phyloP scores from a whole-genome alignment of 2,888 invertebrate genomes.

The Drosophila affinis region DNA sequence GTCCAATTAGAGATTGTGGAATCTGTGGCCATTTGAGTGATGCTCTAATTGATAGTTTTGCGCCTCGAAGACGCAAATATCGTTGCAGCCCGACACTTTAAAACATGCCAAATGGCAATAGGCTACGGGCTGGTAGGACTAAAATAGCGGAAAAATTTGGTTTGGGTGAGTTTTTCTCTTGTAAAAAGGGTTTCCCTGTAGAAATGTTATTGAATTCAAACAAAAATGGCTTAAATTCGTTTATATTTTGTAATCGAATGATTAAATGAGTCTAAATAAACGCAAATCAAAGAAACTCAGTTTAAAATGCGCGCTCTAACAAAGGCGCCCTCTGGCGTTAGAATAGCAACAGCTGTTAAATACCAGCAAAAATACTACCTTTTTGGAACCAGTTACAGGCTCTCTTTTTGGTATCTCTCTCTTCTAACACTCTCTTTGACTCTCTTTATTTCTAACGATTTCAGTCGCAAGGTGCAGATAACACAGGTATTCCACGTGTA shows the following conservation, averaged over 20 bases:
- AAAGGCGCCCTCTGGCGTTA: neutral
- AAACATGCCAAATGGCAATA: neutral
- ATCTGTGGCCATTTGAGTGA: slow-evolving; percentile 53
- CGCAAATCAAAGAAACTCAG: accelerated
- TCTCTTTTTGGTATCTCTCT: neutral
- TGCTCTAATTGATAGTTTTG: slow-evolving; percentile 44
- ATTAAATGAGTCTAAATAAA: neutral
- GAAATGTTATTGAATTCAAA: too few species aligned
- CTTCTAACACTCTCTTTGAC: too few species aligned
- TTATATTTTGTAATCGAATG: too few species aligned
- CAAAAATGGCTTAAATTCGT: too few species aligned
- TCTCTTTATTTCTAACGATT: too few species aligned
- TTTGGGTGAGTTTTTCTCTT: too few species aligned
- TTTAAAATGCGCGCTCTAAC: neutral
- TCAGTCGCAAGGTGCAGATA: too few species aligned
- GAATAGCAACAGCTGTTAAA: neutral
- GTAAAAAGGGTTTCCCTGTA: too few species aligned
- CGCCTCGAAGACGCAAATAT: neutral
- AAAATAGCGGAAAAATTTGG: neutral
- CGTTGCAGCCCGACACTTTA: neutral
- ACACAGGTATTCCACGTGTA: too few species aligned
- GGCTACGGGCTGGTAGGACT: neutral
- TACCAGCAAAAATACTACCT: neutral
- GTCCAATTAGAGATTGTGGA: slow-evolving; percentile 54
- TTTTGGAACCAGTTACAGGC: neutral